A percentile compares a stretch with the other conserved stretches of the same genome.
Evolutionary conservation across 2,113 vertebrate genomes (phyloP).

Genomic region (Dendrocopos noguchii): DNA sequence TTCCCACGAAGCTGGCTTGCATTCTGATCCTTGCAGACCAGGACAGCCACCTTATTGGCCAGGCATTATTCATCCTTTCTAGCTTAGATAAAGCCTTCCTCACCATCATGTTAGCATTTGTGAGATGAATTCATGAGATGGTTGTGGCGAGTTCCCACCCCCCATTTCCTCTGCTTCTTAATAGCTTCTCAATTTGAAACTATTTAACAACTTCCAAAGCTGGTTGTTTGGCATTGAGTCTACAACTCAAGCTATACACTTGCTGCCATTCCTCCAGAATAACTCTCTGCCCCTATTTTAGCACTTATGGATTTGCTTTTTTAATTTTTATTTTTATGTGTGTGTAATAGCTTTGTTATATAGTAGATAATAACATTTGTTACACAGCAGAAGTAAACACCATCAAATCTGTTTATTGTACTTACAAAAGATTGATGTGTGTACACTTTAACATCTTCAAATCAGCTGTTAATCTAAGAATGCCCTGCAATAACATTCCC

Average conservation of each 20-base stretch:
- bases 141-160: neutral
- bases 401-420: slow-evolving; percentile 56
- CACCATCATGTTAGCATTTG: neutral
- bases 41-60: neutral
- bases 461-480: slow-evolving; percentile 57
- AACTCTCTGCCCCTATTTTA: slow-evolving; percentile 9
- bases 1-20: neutral
- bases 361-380: slow-evolving; percentile 41
- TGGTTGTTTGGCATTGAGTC: slow-evolving; percentile 13
- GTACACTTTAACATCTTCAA: slow-evolving; percentile 48
- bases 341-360: slow-evolving; percentile 8
- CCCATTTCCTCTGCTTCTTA: neutral
- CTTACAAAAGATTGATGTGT: slow-evolving; percentile 51
- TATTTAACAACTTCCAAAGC: neutral
- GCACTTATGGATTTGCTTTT: neutral
- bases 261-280: slow-evolving; percentile 6
- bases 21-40: neutral
- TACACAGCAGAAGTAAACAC: slow-evolving; percentile 51
- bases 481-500: slow-evolving; percentile 33
- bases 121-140: neutral
- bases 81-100: neutral
- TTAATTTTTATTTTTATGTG: neutral
- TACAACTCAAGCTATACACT: slow-evolving; percentile 19
- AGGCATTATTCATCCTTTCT: neutral
- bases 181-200: neutral